Base-by-base conservation (phyloP, 2,888 invertebrate species). In the Hydropsyche betteni region DNA sequence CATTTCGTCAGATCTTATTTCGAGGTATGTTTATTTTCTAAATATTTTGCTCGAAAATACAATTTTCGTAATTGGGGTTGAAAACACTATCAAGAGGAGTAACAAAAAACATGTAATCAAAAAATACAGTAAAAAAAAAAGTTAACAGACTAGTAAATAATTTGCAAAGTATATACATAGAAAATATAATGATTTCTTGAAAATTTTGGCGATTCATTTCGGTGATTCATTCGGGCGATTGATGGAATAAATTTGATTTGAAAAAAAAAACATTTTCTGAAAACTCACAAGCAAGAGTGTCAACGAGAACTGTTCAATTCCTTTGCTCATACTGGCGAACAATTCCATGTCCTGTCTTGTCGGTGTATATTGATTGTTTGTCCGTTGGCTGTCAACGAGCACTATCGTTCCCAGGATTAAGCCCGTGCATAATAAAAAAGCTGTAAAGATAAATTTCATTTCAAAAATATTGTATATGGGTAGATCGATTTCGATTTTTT, bases 261-360 rank as follows among this genome's bases (percentile, higher is more conserved):
- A 44, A n/a, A 3, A 53, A 14, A 14, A 36, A 5, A 36, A 44
- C 4, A 8, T 8, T 24, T 24, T 58, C 6, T 8, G 16, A 8
- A 0, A 38, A 75, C 52, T 24, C 14, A 75, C 75, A 36, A 38
- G 33, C 16, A 75, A 69, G n/a, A 75, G 24, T 3, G 69, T 53
- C 16, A 75, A 38, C 2, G 75, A 75, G 58, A 75, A 75, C 34
- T 69, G 52, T 58, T 75, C 75, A 16, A 75, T 75, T 38, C 75
- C 75, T 14, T 38, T 7, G 50, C 69, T 75, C 36, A 74, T 34
- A 2, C 7, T 12, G 14, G 44, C 12, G 12, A 36, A 36, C 12
- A 2, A 3, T 2, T 34, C 64, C 3, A n/a, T n/a, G 34, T 36
- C 34, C 12, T 44, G 44, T 8, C 3, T 44, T 44, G 7, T 44